phyloP scores from a whole-genome alignment of 2,888 invertebrate species.

The Creontiades dilutus region DNA sequence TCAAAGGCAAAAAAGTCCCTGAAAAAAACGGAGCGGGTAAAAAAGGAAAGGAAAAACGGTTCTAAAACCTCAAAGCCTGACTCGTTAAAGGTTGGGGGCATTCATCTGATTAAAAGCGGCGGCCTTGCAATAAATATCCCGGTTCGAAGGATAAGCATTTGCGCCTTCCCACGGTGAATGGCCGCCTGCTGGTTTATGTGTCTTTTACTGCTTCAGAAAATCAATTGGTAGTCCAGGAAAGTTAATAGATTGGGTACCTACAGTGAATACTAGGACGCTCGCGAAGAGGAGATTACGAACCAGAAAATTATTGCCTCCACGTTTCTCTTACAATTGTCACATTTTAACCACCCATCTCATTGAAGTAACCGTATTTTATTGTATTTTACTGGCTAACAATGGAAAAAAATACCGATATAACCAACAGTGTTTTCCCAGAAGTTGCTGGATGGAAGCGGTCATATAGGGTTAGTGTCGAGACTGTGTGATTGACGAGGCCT shows the following conservation, averaged over 20 bases:
- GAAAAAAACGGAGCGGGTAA: neutral
- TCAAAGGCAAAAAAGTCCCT: neutral
- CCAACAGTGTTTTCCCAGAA: too few species aligned
- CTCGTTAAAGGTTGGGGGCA: neutral
- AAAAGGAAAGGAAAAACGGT: neutral
- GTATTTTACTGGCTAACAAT: too few species aligned
- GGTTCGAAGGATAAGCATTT: neutral
- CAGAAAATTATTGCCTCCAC: neutral
- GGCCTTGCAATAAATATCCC: neutral
- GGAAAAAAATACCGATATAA: too few species aligned
- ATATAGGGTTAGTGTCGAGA: too few species aligned
- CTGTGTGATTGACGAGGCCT: too few species aligned
- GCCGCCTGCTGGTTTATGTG: neutral
- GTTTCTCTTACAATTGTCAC: too few species aligned
- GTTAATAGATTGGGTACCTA: neutral
- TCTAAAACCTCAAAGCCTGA: neutral
- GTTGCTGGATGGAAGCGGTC: too few species aligned
- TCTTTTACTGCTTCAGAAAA: neutral
- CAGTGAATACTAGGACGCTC: neutral
- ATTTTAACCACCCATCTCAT: too few species aligned
- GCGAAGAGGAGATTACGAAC: neutral
- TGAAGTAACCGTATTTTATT: too few species aligned
- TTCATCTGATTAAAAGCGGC: constrained; percentile 47
- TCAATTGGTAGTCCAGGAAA: neutral
- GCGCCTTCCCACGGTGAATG: neutral